Evolutionary conservation across 2,113 vertebrate species (phyloP).

Genomic region (Ardeotis arabs): DNA sequence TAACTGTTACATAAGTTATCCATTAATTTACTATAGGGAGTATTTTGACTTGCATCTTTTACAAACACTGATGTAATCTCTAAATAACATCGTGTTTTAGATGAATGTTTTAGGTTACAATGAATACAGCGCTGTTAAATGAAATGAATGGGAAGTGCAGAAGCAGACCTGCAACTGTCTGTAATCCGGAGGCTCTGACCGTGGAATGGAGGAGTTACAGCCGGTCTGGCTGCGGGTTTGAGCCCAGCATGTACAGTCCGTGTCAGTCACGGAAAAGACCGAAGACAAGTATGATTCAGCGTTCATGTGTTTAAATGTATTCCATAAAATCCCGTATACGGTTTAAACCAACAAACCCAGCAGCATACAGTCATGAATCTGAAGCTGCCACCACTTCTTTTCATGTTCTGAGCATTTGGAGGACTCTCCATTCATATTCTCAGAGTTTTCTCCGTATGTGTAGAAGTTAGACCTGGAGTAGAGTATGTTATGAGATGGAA

Average conservation of each 20-base stretch:
- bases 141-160: neutral
- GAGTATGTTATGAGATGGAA: neutral
- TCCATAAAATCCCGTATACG: neutral
- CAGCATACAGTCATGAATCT: neutral
- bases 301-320: neutral
- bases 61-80: neutral
- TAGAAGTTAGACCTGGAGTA: neutral
- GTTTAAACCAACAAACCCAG: neutral
- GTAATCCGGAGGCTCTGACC: neutral
- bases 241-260: fast-evolving
- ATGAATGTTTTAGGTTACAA: constrained; percentile 13
- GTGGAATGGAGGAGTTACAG: fast-evolving
- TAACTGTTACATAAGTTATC: neutral
- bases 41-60: neutral
- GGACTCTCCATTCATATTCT: neutral
- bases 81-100: neutral
- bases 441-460: neutral
- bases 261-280: too few species aligned
- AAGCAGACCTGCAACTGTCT: neutral
- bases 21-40: constrained; percentile 13
- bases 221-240: neutral
- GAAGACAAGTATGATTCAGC: neutral
- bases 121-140: neutral
- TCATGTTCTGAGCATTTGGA: neutral
- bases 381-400: neutral